Conservation (phyloP, 53 echinoderm and acorn worm genomes). For the Luidia sarsii region DNA sequence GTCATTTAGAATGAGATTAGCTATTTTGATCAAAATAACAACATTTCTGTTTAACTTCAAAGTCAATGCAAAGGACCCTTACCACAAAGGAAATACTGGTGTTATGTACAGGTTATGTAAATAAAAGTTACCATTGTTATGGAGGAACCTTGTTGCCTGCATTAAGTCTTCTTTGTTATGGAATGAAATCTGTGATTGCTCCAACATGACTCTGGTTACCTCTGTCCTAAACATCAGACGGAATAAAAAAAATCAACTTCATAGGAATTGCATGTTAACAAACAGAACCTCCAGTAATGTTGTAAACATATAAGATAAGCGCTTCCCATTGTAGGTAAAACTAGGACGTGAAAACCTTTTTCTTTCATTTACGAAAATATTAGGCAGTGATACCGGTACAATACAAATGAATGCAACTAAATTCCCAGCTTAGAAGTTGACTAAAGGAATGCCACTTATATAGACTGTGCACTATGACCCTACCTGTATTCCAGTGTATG, state of each 20-base stretch:
- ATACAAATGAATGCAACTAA: no score
- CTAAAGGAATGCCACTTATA: neutral
- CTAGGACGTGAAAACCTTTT: no score
- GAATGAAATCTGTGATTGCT: slow-evolving; percentile 89
- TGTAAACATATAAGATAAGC: no score
- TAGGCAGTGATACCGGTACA: no score
- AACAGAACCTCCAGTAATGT: no score
- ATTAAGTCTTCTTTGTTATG: slow-evolving; percentile 91
- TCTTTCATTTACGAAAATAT: no score
- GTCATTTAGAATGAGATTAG: neutral
- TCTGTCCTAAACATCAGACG: slow-evolving; percentile 86
- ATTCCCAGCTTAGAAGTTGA: neutral
- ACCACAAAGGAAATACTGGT: no score
- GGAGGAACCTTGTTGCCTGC: slow-evolving; percentile 94
- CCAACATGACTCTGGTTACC: slow-evolving; percentile 87
- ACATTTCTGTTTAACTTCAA: neutral
- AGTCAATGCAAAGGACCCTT: no score
- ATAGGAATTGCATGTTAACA: no score
- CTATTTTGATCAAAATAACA: neutral
- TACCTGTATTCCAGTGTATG: slow-evolving; percentile 88
- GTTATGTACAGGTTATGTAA: no score
- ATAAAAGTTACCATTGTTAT: slow-evolving; percentile 88
- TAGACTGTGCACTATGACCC: neutral
- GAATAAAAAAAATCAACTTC: no score
- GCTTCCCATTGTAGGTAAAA: no score